Base-by-base conservation (phyloP, 2,797 vertebrate genomes). In the Muscicapa comitata region DNA sequence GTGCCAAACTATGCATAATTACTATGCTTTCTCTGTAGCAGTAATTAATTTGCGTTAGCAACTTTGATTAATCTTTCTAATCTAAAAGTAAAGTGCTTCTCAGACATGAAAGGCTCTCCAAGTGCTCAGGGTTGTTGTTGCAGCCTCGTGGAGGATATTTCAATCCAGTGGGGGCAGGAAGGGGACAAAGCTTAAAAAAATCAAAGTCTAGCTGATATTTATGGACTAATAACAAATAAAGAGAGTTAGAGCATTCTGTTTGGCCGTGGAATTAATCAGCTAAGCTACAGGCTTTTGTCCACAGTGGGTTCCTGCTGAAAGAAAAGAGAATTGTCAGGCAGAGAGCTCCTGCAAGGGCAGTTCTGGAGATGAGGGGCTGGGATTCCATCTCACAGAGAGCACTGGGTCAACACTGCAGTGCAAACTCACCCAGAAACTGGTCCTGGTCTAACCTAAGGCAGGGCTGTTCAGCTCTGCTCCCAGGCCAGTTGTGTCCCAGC, bases 1-100 rank as follows among this genome's bases (percentile, higher is more conserved):
- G 29, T 95, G 94, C 93, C 95, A 96, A 96, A 95, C 95, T 96
- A 95, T 93, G 94, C 92, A 94, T 95, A 96, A 96, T 96, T 92
- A 53, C 93, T 79, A 65, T 55, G 86, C 93, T 95, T 97, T 95
- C 92, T 96, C 85, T 85, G 81, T 94, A 90, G 88, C 93, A 90
- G 88, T 94, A 95, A 97, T 96, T 97, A 97, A 97, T 96, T 96
- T 95, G 95, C 13, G 70, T 95, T 94, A 93, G 96, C 88, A 94
- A 84, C 85, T 94, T 93, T 86, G 94, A 96, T 96, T 96, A 96
- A 96, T 94, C 93, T 96, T 86, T 96, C 85, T 96, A 93, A 96
- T 96, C 95, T 96, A 78, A 61, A 84, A 88, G 91, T 59, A 59
- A 93, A 96, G 82, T 26, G 62, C 79, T 83, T 94, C 85, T 95